phyloP scores from a whole-genome alignment of 2,113 vertebrate species.

The Paratilapia polleni region DNA sequence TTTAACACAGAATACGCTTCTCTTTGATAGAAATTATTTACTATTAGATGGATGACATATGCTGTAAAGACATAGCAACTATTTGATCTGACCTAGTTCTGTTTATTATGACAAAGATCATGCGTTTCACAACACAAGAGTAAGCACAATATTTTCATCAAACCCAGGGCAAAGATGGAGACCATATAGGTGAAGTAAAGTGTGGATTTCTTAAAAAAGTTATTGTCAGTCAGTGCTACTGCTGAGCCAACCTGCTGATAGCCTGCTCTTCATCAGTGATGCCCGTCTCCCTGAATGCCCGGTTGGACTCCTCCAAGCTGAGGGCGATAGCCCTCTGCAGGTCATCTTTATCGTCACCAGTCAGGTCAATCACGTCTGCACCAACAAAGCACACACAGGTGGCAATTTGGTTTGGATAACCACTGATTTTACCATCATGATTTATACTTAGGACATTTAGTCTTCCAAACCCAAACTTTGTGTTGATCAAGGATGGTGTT shows the following conservation, averaged over 20 bases:
- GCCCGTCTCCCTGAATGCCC: constrained; percentile 97
- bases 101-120: not conserved
- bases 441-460: not conserved
- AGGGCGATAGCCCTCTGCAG: constrained; percentile 98
- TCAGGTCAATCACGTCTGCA: constrained; percentile 98
- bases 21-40: not conserved
- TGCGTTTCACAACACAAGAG: not conserved
- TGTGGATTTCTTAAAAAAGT: not conserved
- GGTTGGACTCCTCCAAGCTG: constrained; percentile 97
- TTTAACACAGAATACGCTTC: not conserved
- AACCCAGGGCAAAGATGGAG: fast-evolving
- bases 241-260: constrained; percentile 90
- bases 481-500: not conserved
- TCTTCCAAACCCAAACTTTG: not conserved
- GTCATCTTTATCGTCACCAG: constrained; percentile 99
- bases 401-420: not conserved
- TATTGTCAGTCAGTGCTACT: not conserved
- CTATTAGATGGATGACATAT: not conserved
- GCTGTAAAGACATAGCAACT: not conserved
- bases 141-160: not conserved
- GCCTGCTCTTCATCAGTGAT: constrained; percentile 99
- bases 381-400: constrained; percentile 30
- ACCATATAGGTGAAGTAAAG: not conserved
- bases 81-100: not conserved
- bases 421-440: fast-evolving